Evolutionary conservation across 2,888 invertebrate genomes (phyloP).

Genomic region (Acanthosepion lycidas): DNA sequence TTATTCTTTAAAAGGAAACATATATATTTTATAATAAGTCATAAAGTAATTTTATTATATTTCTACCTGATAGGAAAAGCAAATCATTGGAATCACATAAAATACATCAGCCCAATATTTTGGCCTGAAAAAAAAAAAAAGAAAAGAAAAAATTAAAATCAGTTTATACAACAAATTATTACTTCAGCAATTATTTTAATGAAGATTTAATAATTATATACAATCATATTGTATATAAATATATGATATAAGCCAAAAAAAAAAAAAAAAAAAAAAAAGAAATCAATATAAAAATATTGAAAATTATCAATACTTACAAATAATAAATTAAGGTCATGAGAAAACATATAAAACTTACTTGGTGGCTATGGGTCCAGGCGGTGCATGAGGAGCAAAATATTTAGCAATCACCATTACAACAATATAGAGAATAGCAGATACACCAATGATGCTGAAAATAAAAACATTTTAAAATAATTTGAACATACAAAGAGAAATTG

Average conservation of each 20-base stretch:
- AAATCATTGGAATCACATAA: slow-evolving; percentile 79
- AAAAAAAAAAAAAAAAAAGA: too few species aligned
- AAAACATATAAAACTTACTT: slow-evolving; percentile 59
- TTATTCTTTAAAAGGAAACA: too few species aligned
- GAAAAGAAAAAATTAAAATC: slow-evolving; percentile 49
- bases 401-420: slow-evolving; percentile 77
- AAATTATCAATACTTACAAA: too few species aligned
- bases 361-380: slow-evolving; percentile 67
- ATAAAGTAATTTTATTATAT: not conserved
- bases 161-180: too few species aligned
- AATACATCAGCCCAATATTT: slow-evolving; percentile 78
- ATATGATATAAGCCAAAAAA: too few species aligned
- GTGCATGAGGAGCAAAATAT: slow-evolving; percentile 66
- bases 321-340: not conserved
- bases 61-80: slow-evolving; percentile 80
- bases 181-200: too few species aligned
- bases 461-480: slow-evolving; percentile 48
- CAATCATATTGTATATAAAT: too few species aligned
- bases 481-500: not conserved
- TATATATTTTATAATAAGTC: not conserved
- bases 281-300: too few species aligned
- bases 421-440: slow-evolving; percentile 79
- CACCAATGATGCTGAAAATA: slow-evolving; percentile 77
- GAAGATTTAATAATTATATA: too few species aligned
- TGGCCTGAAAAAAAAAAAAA: slow-evolving; percentile 72